Evolutionary conservation across 2,888 invertebrate genomes (phyloP), one percentile per base, ranked within the genome.

Genomic region (Acleris literana): DNA sequence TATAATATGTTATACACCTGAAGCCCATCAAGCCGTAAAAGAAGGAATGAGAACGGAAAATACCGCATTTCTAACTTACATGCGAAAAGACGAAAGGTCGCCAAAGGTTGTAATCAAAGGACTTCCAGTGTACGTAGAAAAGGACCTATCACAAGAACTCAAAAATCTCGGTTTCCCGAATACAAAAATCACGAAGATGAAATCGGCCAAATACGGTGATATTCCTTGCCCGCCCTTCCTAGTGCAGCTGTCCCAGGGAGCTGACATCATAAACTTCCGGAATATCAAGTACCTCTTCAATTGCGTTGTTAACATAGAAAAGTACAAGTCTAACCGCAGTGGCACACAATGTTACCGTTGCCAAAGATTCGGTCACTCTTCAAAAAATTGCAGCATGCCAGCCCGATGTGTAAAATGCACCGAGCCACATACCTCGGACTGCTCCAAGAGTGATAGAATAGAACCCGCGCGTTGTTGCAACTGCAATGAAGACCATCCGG

Each of bases 291-390:
- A 69, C 25, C 43, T 71, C 4, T 60, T 48, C 33, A 63, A 68
- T 48, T 72, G 70, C 51, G 71, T 68, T 0, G 63, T 71, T 17
- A 20, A 67, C 5, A 63, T 72, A 1, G 17, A 60, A 20, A 68
- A 68, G 54, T 71, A 44, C 29, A 68, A 64, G 17, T 67, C 69
- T 1, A 63, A 18, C 2, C 59, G 57, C 13, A 20, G n/a, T 33
- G 9, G 69, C 1, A 70, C 69, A 7, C 71, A 72, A 54, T 72
- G 71, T 39, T 72, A 46, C 25, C 53, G 72, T 22, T 72, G 72
- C 49, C 71, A 71, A 59, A 16, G 58, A 1, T 71, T 70, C 60
- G 70, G 70, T 2, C 70, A 70, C 44, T 57, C 70, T 4, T 65
- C 71, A 9, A 56, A 46, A 51, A 70, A 71, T 22, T 72, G 71